Percentiles rank a stretch among this genome's conserved stretches.
These are phyloP conservation scores for Latrodectus geometricus DNA, from an alignment of 1,140 invertebrate species.

Conservation along the genomic window DNA sequence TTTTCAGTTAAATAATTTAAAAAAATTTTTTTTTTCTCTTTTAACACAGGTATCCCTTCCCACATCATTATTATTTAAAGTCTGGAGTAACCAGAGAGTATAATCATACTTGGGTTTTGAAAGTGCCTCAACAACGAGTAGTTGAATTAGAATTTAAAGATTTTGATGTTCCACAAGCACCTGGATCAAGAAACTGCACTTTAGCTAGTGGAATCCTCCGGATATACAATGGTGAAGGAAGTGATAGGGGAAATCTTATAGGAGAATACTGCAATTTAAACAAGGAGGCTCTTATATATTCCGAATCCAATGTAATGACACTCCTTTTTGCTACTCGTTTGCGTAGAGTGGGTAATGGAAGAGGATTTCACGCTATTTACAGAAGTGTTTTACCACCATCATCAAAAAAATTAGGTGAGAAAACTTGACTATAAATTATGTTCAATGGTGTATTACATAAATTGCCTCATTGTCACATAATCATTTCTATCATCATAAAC, in stretches of 20 bases:
- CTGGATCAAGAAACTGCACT: constrained; percentile 60
- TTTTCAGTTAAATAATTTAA: too few species aligned
- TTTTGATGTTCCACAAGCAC: constrained; percentile 62
- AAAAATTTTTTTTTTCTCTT: background rate
- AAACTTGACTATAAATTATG: too few species aligned
- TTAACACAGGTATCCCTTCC: constrained; percentile 63
- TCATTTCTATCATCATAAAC: too few species aligned
- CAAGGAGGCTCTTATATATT: constrained; percentile 51
- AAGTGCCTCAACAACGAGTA: background rate
- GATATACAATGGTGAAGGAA: constrained; percentile 21
- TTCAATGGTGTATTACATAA: too few species aligned
- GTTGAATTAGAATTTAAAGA: constrained; percentile 64
- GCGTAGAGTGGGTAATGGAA: constrained; percentile 63
- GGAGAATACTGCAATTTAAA: constrained; percentile 64
- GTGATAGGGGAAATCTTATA: constrained; percentile 14
- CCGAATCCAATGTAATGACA: constrained; percentile 27
- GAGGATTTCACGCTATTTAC: constrained; percentile 63
- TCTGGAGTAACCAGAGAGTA: background rate
- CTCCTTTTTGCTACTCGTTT: constrained; percentile 40
- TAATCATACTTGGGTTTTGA: constrained; percentile 60
- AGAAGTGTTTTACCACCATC: background rate
- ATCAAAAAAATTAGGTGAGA: background rate
- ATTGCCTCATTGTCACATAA: too few species aligned
- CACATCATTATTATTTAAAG: constrained; percentile 54
- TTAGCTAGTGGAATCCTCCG: constrained; percentile 40